Conservation (phyloP, 2,888 invertebrate species). For the Oligia fasciuncula region DNA sequence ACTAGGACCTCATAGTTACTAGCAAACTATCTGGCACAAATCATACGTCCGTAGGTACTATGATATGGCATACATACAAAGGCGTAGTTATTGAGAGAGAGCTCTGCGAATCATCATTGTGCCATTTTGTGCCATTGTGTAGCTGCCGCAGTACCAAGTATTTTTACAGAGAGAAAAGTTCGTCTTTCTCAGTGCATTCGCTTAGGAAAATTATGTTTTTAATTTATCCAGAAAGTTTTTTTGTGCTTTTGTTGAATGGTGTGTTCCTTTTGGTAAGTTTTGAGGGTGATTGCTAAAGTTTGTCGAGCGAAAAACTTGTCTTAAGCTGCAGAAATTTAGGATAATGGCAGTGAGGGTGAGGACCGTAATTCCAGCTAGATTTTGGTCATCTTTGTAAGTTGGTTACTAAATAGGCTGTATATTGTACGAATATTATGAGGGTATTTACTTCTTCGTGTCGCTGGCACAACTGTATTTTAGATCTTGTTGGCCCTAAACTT, state of each 20-base stretch:
- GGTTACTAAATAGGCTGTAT: neutral
- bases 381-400: neutral
- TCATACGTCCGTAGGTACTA: conserved; percentile 32
- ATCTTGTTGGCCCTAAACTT: neutral
- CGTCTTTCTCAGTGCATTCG: conserved; percentile 55
- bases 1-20: conserved; percentile 6
- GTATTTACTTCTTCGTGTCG: neutral
- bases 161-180: conserved; percentile 69
- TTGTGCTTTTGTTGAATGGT: conserved; percentile 25
- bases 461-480: neutral
- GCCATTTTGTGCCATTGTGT: conserved; percentile 65
- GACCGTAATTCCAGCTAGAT: neutral
- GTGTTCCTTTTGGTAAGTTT: conserved; percentile 14
- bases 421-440: neutral
- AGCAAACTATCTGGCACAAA: conserved; percentile 50
- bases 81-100: conserved; percentile 64
- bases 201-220: conserved; percentile 63
- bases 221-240: conserved; percentile 50
- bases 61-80: conserved; percentile 48
- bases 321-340: neutral
- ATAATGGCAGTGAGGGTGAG: neutral
- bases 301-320: neutral
- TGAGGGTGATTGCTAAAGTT: conserved; percentile 42
- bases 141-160: conserved; percentile 60
- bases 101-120: conserved; percentile 59